These are phyloP conservation scores for Drosophila repletoides DNA, from an alignment of 1,140 invertebrate species.

Conservation along the genomic window DNA sequence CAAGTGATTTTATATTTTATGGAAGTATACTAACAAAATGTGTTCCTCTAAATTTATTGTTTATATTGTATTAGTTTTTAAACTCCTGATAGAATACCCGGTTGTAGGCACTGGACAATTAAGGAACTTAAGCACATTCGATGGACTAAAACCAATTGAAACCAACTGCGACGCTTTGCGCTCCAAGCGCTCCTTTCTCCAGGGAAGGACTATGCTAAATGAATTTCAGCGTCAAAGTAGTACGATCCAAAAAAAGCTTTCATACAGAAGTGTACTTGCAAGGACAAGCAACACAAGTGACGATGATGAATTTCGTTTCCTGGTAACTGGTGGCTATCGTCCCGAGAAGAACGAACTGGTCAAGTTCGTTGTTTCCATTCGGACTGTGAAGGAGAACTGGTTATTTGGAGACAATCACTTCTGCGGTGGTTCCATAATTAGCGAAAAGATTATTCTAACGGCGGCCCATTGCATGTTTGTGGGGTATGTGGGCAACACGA, in stretches of 20 bases:
- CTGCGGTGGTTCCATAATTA: constrained; percentile 59
- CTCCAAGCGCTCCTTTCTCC: not conserved
- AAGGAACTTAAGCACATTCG: not conserved
- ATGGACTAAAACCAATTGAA: not conserved
- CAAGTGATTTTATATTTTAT: not conserved
- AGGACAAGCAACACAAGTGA: not conserved
- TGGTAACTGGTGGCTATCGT: constrained; percentile 59
- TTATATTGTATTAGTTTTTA: constrained; percentile 6
- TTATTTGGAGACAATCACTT: constrained; percentile 54
- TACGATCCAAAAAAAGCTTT: not conserved
- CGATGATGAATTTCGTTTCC: constrained; percentile 39
- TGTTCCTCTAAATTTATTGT: constrained; percentile 49
- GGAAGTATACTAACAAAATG: constrained; percentile 19
- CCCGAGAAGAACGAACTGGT: constrained; percentile 23
- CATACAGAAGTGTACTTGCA: not conserved
- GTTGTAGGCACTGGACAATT: too few relatives aligned
- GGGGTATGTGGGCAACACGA: constrained; percentile 14
- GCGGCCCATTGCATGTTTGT: constrained; percentile 58
- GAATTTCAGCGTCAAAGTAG: not conserved
- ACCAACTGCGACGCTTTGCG: not conserved
- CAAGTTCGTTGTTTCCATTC: constrained; percentile 40
- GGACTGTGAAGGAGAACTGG: not conserved
- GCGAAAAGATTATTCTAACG: constrained; percentile 32
- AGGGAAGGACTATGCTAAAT: not conserved
- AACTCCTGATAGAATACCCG: not conserved